These are phyloP conservation scores for Oreotragus oreotragus DNA, from an alignment of 2,113 vertebrate species.

Conservation along the genomic window DNA sequence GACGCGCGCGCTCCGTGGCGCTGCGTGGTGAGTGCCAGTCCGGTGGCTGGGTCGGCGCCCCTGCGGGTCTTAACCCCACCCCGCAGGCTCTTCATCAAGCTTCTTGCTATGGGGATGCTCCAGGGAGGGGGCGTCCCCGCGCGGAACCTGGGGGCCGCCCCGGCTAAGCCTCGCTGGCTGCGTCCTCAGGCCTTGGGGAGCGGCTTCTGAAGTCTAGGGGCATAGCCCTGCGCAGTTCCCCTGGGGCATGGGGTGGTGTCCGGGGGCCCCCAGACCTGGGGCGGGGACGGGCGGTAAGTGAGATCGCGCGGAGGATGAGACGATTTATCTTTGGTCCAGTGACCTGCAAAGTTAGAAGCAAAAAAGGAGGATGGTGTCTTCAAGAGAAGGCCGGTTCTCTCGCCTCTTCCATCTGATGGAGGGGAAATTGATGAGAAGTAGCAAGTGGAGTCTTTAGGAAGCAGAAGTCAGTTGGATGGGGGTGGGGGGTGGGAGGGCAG, in stretches of 20 bases:
- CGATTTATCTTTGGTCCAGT: constrained; percentile 41
- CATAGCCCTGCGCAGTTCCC: background rate
- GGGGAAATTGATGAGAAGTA: constrained; percentile 53
- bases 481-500: background rate
- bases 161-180: background rate
- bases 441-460: constrained; percentile 31
- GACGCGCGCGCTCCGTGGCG: constrained; percentile 38
- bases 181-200: constrained; percentile 17
- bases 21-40: constrained; percentile 60
- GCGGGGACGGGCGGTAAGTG: background rate
- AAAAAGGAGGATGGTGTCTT: background rate
- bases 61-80: background rate
- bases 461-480: background rate
- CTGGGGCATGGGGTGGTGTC: background rate
- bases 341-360: constrained; percentile 52
- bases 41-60: background rate
- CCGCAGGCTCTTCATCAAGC: background rate
- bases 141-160: background rate
- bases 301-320: background rate
- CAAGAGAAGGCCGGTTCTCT: background rate
- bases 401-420: background rate
- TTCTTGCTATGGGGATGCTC: background rate
- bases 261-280: background rate
- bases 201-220: background rate
- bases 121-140: background rate